A percentile compares a stretch with the other conserved stretches of the same genome.
Conservation (phyloP, 2,888 invertebrate genomes). For the Eilema sororculum region DNA sequence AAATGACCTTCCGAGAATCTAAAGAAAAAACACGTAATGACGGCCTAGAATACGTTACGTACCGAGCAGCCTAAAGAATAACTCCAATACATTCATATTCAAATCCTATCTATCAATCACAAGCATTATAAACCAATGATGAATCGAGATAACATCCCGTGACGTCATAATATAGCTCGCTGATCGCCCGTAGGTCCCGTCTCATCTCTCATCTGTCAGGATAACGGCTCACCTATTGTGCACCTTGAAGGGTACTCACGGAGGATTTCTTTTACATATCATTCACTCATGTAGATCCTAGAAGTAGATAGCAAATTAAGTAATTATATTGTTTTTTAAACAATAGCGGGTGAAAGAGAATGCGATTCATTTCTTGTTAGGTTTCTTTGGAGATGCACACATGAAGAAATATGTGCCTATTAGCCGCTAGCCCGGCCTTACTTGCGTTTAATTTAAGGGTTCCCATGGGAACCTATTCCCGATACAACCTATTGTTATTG, state of each 20-base stretch:
- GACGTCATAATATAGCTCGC: slow-evolving; percentile 2
- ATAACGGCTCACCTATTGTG: slow-evolving; percentile 52
- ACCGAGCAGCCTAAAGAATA: background rate
- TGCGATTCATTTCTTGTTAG: no score
- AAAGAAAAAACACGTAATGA: background rate
- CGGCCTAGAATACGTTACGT: background rate
- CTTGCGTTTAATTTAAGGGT: no score
- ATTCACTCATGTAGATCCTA: background rate
- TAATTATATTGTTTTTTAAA: no score
- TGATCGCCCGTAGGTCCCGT: background rate
- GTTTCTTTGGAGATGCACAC: no score
- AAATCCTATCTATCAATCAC: slow-evolving; percentile 23
- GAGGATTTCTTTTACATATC: background rate
- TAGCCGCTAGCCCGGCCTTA: no score
- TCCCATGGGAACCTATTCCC: no score
- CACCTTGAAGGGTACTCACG: slow-evolving; percentile 35
- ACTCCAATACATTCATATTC: slow-evolving; percentile 15
- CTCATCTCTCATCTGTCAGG: slow-evolving; percentile 55
- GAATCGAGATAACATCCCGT: slow-evolving; percentile 11
- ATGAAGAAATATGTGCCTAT: no score
- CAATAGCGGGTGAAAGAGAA: background rate
- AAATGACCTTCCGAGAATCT: no score
- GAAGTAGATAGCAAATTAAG: background rate
- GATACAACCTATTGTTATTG: no score
- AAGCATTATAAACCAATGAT: slow-evolving; percentile 19